A percentile compares a stretch with the other conserved stretches of the same genome.
Evolutionary conservation across 2,113 vertebrate species (phyloP).

Genomic region (Aepyceros melampus): DNA sequence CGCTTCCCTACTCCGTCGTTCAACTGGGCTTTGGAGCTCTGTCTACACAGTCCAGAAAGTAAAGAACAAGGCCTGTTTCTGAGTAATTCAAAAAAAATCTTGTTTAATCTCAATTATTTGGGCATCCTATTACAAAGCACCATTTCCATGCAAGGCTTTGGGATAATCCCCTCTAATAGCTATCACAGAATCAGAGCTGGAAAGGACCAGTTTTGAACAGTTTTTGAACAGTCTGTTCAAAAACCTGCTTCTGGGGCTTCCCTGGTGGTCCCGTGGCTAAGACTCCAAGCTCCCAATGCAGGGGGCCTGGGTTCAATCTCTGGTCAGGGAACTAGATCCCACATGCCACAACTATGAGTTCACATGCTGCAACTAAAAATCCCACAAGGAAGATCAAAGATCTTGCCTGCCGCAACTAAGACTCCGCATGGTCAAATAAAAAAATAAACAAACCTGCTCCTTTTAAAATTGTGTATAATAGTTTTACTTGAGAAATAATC

Average conservation of each 20-base stretch:
- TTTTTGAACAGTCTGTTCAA: no score
- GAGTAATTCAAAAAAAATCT: constrained; percentile 20
- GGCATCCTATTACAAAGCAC: background rate
- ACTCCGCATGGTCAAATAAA: background rate
- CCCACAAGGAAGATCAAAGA: background rate
- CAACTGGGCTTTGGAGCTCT: background rate
- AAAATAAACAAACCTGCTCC: background rate
- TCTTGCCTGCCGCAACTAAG: background rate
- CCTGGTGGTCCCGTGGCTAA: background rate
- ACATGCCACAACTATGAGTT: background rate
- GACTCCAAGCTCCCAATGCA: background rate
- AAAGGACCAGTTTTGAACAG: no score
- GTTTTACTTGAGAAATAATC: background rate
- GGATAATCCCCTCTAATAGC: background rate
- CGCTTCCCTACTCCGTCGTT: background rate
- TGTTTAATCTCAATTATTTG: constrained; percentile 10
- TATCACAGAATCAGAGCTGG: background rate
- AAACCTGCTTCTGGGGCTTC: background rate
- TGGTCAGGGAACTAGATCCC: background rate
- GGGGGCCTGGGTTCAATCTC: background rate
- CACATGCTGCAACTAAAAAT: background rate
- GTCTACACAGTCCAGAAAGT: background rate
- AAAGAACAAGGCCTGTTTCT: background rate
- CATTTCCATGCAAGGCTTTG: background rate
- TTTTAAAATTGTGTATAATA: background rate